Percentiles rank a stretch among this genome's conserved stretches.
phyloP scores from a whole-genome alignment of 2,797 vertebrate genomes.

The Gobionotothen gibberifrons region DNA sequence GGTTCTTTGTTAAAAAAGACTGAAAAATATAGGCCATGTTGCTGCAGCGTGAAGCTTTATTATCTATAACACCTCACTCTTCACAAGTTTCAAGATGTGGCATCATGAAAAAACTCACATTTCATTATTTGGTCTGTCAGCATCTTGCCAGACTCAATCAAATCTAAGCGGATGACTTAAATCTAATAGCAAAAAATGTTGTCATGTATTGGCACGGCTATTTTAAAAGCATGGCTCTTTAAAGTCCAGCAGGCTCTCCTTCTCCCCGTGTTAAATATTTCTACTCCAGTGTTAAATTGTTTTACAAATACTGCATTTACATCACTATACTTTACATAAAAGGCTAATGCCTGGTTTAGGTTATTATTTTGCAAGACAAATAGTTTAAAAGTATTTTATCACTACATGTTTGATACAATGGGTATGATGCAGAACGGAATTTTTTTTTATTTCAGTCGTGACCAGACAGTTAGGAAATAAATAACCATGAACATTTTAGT shows the following conservation, averaged over 20 bases:
- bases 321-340: conserved; percentile 20
- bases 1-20: not conserved
- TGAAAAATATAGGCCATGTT: not conserved
- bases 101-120: not conserved
- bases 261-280: not conserved
- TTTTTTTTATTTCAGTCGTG: conserved; percentile 41
- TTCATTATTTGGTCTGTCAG: not conserved
- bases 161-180: not conserved
- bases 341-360: not conserved
- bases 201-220: not conserved
- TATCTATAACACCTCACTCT: not conserved
- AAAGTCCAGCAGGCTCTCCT: not conserved
- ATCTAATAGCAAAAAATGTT: not conserved
- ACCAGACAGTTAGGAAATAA: conserved; percentile 30
- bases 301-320: not conserved
- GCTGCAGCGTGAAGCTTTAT: conserved; percentile 1
- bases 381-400: not conserved
- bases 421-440: conserved; percentile 11
- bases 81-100: not conserved
- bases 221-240: not conserved
- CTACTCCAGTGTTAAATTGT: not conserved
- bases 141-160: conserved; percentile 17
- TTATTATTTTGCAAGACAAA: not conserved
- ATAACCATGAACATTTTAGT: conserved; percentile 46
- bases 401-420: not conserved